phyloP scores from a whole-genome alignment of 2,797 vertebrate species.

The Liasis olivaceus region DNA sequence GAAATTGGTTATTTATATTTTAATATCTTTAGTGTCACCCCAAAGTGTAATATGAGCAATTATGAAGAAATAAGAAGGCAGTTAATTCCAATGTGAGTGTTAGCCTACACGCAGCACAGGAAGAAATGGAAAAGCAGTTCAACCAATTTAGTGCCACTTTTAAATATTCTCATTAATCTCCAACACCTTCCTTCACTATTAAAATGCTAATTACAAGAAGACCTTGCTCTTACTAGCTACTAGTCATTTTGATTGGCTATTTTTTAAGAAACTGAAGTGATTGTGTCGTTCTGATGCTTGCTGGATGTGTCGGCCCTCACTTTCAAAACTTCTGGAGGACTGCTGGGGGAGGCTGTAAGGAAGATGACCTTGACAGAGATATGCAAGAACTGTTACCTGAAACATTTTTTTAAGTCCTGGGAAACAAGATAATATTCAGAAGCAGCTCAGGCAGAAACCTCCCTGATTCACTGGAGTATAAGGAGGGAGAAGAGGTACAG shows the following conservation, averaged over 20 bases:
- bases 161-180: slow-evolving; percentile 62
- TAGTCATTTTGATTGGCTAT: background rate
- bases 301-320: background rate
- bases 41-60: slow-evolving; percentile 48
- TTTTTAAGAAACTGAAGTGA: slow-evolving; percentile 5
- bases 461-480: background rate
- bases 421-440: background rate
- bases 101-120: slow-evolving; percentile 40
- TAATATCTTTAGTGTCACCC: slow-evolving; percentile 61
- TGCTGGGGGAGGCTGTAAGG: background rate
- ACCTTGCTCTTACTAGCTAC: slow-evolving; percentile 29
- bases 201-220: slow-evolving; percentile 49
- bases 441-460: background rate
- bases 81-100: slow-evolving; percentile 51
- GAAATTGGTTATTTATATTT: slow-evolving; percentile 66
- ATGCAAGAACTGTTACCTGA: background rate
- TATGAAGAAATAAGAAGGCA: slow-evolving; percentile 58
- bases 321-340: background rate
- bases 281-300: background rate
- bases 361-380: background rate
- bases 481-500: background rate
- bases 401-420: background rate
- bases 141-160: slow-evolving; percentile 54
- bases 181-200: slow-evolving; percentile 39
- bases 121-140: slow-evolving; percentile 49